These are phyloP conservation scores for Amniataba percoides DNA, from an alignment of 2,797 vertebrate species.

Conservation along the genomic window DNA sequence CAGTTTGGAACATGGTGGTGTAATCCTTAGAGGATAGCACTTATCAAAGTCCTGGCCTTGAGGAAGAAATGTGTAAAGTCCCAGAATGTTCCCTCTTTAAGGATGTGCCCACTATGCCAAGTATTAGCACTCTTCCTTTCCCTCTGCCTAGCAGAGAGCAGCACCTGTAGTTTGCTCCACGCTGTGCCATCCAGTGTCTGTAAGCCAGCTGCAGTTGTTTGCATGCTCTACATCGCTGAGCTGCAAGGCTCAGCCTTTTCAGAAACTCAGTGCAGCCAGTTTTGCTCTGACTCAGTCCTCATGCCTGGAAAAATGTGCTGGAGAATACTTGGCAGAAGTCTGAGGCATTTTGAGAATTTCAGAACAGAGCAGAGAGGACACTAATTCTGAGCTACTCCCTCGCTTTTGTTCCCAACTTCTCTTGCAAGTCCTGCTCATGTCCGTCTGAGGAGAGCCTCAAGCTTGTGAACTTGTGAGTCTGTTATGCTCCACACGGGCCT, in stretches of 20 bases:
- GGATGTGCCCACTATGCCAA: constrained; percentile 72
- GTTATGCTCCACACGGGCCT: constrained; percentile 78
- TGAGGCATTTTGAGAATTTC: constrained; percentile 81
- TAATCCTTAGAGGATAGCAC: constrained; percentile 78
- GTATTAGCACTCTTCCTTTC: constrained; percentile 65
- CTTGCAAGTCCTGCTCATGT: constrained; percentile 77
- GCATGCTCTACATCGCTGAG: constrained; percentile 64
- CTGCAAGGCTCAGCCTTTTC: constrained; percentile 57
- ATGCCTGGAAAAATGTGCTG: constrained; percentile 76
- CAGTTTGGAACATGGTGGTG: constrained; percentile 69
- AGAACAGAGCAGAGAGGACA: constrained; percentile 68
- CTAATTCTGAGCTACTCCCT: constrained; percentile 59
- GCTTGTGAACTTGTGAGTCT: constrained; percentile 80
- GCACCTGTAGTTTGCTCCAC: constrained; percentile 76
- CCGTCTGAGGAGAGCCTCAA: constrained; percentile 79
- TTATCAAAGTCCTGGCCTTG: constrained; percentile 76
- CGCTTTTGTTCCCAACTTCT: constrained; percentile 58
- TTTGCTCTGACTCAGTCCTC: constrained; percentile 74
- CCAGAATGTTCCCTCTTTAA: constrained; percentile 68
- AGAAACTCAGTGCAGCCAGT: constrained; percentile 68
- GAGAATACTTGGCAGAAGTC: constrained; percentile 81
- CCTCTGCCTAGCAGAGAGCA: constrained; percentile 71
- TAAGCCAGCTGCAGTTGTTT: constrained; percentile 77
- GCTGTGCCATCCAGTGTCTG: constrained; percentile 81
- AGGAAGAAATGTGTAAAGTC: constrained; percentile 76